Percentiles rank a stretch among this genome's conserved stretches.
Conservation (phyloP, 2,113 vertebrate species). For the Phylloscopus trochiloides region DNA sequence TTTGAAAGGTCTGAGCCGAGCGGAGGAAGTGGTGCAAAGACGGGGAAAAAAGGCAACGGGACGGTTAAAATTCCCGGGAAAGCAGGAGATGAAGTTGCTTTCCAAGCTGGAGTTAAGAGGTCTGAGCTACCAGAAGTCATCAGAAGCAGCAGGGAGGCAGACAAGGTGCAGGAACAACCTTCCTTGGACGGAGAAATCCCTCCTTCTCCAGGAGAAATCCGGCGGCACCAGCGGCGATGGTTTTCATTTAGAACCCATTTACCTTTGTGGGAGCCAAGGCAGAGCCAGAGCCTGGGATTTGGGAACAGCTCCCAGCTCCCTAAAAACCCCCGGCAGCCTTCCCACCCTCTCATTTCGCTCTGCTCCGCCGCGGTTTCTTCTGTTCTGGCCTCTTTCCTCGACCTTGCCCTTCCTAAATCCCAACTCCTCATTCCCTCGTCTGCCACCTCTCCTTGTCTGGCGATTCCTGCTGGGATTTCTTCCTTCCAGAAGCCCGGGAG, state of each 20-base stretch:
- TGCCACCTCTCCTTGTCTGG: not conserved
- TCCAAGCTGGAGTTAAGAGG: not conserved
- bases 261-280: not conserved
- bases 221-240: not conserved
- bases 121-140: slow-evolving; percentile 5
- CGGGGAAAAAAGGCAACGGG: not conserved
- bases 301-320: slow-evolving; percentile 13
- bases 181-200: not conserved
- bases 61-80: not conserved
- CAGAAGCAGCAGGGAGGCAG: not conserved
- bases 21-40: not conserved
- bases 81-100: not conserved
- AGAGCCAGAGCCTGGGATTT: not conserved
- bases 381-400: not conserved
- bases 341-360: not conserved
- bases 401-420: slow-evolving; percentile 1
- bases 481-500: not conserved
- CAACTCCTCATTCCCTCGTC: not conserved
- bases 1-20: not conserved
- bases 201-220: not conserved
- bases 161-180: not conserved
- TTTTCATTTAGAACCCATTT: not conserved
- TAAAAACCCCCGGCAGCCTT: not conserved
- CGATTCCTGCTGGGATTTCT: not conserved
- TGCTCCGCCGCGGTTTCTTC: not conserved